These are phyloP conservation scores for Actinia tenebrosa DNA, from an alignment of 64 coral and sea anemone species.

Conservation along the genomic window DNA sequence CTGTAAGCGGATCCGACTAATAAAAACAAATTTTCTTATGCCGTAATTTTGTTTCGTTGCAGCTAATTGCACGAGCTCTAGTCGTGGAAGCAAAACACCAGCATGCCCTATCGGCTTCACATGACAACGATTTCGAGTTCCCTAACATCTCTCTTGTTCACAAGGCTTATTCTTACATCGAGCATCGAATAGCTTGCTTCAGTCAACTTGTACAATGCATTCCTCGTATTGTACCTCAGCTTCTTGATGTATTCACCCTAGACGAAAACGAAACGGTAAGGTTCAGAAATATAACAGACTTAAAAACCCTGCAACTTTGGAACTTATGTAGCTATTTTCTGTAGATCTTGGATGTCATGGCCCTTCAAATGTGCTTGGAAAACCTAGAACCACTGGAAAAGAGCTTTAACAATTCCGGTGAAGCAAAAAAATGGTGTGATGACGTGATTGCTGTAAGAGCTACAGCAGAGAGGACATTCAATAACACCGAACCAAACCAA, in stretches of 20 bases:
- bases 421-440: conserved; percentile 32
- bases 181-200: conserved; percentile 32
- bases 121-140: not conserved
- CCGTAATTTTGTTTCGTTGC: not conserved
- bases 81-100: conserved; percentile 19
- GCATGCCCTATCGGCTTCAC: not conserved
- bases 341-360: conserved; percentile 30
- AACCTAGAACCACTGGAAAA: conserved; percentile 16
- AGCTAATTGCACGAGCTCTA: conserved; percentile 34
- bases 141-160: conserved; percentile 33
- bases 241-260: conserved; percentile 13
- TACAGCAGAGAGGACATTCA: conserved; percentile 23
- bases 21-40: not conserved
- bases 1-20: not conserved
- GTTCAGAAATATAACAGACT: not conserved
- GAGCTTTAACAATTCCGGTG: conserved; percentile 18
- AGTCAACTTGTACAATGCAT: conserved; percentile 29
- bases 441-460: conserved; percentile 34
- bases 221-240: conserved; percentile 25
- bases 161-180: conserved; percentile 20
- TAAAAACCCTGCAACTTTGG: not conserved
- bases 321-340: not conserved
- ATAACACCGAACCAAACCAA: not conserved
- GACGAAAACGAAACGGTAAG: conserved; percentile 40
- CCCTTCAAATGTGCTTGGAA: conserved; percentile 27